Evolutionary conservation across 2,888 invertebrate species (phyloP).

Genomic region (Exephanes ischioxanthus): DNA sequence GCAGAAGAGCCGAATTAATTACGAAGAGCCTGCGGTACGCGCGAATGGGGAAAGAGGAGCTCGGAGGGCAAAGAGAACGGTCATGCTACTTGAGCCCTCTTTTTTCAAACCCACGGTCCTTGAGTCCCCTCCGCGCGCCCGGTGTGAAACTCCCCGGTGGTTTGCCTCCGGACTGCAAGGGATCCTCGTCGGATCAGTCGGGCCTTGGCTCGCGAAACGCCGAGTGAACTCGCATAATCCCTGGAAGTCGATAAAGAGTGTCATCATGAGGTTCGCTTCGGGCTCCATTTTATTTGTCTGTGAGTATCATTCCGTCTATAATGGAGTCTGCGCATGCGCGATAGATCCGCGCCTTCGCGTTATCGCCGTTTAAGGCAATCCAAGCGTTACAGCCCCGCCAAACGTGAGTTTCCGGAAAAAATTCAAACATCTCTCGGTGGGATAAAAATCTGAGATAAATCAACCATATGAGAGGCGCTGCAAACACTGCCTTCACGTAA

Average conservation of each 20-base stretch:
- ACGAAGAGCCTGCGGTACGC: slow-evolving; percentile 41
- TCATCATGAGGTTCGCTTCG: slow-evolving; percentile 67
- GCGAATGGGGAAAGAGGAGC: neutral
- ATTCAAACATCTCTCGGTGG: too few relatives aligned
- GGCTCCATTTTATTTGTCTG: slow-evolving; percentile 65
- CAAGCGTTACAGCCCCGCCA: too few relatives aligned
- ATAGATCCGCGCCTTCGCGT: neutral
- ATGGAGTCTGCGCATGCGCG: neutral
- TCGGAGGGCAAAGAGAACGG: slow-evolving; percentile 57
- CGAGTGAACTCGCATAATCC: slow-evolving; percentile 57
- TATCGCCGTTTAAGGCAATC: too few relatives aligned
- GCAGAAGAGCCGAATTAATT: slow-evolving; percentile 38
- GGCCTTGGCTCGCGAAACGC: slow-evolving; percentile 60
- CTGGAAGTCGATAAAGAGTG: slow-evolving; percentile 31
- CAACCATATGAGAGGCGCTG: too few relatives aligned
- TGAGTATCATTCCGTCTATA: slow-evolving; percentile 54
- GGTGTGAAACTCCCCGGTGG: slow-evolving; percentile 61
- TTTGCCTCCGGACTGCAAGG: slow-evolving; percentile 46
- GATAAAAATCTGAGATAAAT: too few relatives aligned
- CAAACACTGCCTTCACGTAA: too few relatives aligned
- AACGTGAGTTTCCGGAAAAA: too few relatives aligned
- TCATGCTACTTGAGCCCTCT: slow-evolving; percentile 62
- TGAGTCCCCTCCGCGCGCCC: slow-evolving; percentile 55
- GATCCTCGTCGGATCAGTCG: slow-evolving; percentile 65
- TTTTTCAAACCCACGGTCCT: slow-evolving; percentile 66